These are phyloP conservation scores for Anticlea derivata DNA, from an alignment of 2,888 invertebrate species.

Conservation along the genomic window DNA sequence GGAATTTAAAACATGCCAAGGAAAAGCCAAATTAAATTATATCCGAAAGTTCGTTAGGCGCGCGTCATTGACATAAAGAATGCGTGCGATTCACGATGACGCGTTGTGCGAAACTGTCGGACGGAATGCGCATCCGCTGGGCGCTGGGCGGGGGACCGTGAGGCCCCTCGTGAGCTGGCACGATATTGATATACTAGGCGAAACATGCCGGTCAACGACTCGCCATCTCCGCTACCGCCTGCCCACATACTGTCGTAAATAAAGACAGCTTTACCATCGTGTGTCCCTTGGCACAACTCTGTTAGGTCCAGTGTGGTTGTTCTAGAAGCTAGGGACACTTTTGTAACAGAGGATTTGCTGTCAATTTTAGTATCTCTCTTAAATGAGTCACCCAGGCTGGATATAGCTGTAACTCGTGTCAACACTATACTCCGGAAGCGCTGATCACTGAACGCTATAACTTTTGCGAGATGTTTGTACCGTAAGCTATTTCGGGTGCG, in stretches of 20 bases:
- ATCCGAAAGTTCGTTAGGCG: slow-evolving; percentile 28
- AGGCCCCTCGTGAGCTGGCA: too few species aligned
- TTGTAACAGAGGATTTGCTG: too few species aligned
- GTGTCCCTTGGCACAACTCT: background rate
- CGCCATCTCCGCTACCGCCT: slow-evolving; percentile 26
- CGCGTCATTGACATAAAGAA: slow-evolving; percentile 12
- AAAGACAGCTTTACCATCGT: background rate
- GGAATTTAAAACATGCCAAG: slow-evolving; percentile 44
- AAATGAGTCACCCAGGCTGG: slow-evolving; percentile 5
- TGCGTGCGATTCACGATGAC: slow-evolving; percentile 17
- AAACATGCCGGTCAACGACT: slow-evolving; percentile 7
- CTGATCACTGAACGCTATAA: slow-evolving; percentile 45
- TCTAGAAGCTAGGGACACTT: background rate
- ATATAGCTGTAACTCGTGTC: slow-evolving; percentile 28
- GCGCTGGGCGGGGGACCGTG: background rate
- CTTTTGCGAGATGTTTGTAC: slow-evolving; percentile 20
- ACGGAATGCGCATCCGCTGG: slow-evolving; percentile 13
- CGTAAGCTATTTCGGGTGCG: background rate
- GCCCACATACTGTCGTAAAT: background rate
- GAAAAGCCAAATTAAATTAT: slow-evolving; percentile 36
- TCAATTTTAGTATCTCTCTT: too few species aligned
- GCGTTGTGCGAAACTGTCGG: slow-evolving; percentile 4
- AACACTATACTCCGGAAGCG: slow-evolving; percentile 46
- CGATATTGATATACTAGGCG: background rate
- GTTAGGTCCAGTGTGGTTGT: background rate